These are phyloP conservation scores for Idaea dimidiata DNA, from an alignment of 2,888 invertebrate species.

Conservation along the genomic window DNA sequence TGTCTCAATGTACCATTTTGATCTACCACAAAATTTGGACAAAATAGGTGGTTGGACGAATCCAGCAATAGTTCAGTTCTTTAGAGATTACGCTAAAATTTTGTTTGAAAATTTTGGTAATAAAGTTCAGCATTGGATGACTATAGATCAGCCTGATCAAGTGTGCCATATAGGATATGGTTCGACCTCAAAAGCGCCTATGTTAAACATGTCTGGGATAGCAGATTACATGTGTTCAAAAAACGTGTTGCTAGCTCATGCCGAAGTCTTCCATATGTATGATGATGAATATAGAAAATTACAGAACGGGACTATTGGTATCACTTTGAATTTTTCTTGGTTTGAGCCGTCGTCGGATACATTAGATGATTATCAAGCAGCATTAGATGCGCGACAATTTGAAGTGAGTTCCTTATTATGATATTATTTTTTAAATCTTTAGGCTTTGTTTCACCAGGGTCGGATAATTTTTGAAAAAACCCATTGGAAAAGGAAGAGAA, in stretches of 20 bases:
- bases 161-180: conserved; percentile 62
- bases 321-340: conserved; percentile 66
- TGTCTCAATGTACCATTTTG: conserved; percentile 83
- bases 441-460: no score
- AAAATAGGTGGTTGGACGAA: conserved; percentile 82
- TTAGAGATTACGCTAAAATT: conserved; percentile 77
- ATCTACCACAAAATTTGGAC: conserved; percentile 78
- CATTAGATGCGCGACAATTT: conserved; percentile 75
- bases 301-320: conserved; percentile 52
- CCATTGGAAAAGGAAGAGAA: no score
- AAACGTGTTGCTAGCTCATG: conserved; percentile 80
- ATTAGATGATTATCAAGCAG: conserved; percentile 70
- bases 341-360: conserved; percentile 71
- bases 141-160: conserved; percentile 79
- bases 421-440: background rate
- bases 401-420: conserved; percentile 60
- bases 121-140: conserved; percentile 78
- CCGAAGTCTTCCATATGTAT: conserved; percentile 65
- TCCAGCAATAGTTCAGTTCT: conserved; percentile 74
- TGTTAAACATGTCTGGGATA: conserved; percentile 56
- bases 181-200: conserved; percentile 50
- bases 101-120: conserved; percentile 72
- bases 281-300: conserved; percentile 42
- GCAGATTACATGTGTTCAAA: conserved; percentile 80
- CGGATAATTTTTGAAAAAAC: no score